Evolutionary conservation across 1,140 invertebrate genomes (phyloP).

Genomic region (Meloidogyne exigua): DNA sequence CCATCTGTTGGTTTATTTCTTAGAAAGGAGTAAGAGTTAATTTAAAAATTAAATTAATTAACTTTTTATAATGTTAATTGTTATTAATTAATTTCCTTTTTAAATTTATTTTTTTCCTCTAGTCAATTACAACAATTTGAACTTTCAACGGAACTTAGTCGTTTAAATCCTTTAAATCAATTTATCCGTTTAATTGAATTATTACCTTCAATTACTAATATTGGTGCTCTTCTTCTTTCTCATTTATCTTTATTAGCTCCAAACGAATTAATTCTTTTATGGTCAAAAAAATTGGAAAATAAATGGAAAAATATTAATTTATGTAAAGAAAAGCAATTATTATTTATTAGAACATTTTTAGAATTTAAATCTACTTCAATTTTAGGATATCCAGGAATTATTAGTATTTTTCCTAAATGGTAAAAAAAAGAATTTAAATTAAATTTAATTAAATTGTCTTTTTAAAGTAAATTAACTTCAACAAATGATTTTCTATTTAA

Average conservation of each 20-base stretch:
- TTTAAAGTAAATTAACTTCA: not conserved
- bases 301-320: slow-evolving; percentile 1
- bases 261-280: not conserved
- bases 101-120: not conserved
- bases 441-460: not conserved
- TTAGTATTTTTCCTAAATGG: not conserved
- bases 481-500: not conserved
- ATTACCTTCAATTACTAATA: slow-evolving; percentile 8
- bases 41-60: no score
- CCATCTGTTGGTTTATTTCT: slow-evolving; percentile 20
- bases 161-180: slow-evolving; percentile 5
- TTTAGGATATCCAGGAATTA: not conserved
- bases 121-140: slow-evolving; percentile 9
- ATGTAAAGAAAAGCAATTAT: not conserved
- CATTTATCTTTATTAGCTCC: not conserved
- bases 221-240: not conserved
- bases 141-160: not conserved
- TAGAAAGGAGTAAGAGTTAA: slow-evolving; percentile 5
- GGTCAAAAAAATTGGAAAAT: not conserved
- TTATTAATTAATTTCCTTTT: no score
- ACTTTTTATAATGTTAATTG: no score
- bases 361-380: not conserved
- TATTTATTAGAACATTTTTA: not conserved
- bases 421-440: not conserved
- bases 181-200: not conserved